These are phyloP conservation scores for Tringa solitaria DNA, from an alignment of 2,113 vertebrate species.

Conservation along the genomic window DNA sequence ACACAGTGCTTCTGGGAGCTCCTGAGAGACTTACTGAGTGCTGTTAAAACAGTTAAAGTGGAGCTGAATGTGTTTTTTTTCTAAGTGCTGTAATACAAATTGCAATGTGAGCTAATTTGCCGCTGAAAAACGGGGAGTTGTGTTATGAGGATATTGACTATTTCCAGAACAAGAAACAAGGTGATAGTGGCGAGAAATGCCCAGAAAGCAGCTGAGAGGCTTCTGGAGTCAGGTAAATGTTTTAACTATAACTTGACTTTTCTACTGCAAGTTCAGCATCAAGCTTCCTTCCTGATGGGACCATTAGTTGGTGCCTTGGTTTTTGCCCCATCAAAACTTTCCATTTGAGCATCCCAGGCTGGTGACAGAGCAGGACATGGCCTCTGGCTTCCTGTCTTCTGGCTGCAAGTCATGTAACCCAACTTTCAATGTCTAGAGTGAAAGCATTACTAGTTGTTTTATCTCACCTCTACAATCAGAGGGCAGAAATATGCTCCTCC, in stretches of 20 bases:
- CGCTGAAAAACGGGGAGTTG: not conserved
- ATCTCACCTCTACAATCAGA: not conserved
- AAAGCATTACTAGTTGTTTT: not conserved
- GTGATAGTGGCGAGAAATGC: not conserved
- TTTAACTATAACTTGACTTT: not conserved
- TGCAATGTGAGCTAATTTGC: constrained; percentile 53
- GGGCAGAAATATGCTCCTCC: not conserved
- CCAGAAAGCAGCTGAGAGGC: not conserved
- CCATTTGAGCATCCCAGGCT: not conserved
- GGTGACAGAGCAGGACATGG: not conserved
- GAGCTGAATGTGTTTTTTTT: not conserved
- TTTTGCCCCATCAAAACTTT: not conserved
- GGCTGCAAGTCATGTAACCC: not conserved
- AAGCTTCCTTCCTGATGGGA: not conserved
- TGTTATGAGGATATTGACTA: constrained; percentile 27
- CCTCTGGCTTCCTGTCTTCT: not conserved
- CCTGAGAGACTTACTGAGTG: constrained; percentile 50
- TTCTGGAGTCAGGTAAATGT: not conserved
- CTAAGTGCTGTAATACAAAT: constrained; percentile 37
- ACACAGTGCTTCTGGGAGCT: constrained; percentile 32
- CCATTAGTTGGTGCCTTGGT: not conserved
- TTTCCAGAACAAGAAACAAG: not conserved
- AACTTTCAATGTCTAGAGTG: not conserved
- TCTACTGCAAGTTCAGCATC: not conserved
- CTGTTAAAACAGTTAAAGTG: constrained; percentile 50